Percentiles rank a stretch among this genome's conserved stretches.
phyloP scores from a whole-genome alignment of 2,888 invertebrate species.

The Balanococcus diminutus region DNA sequence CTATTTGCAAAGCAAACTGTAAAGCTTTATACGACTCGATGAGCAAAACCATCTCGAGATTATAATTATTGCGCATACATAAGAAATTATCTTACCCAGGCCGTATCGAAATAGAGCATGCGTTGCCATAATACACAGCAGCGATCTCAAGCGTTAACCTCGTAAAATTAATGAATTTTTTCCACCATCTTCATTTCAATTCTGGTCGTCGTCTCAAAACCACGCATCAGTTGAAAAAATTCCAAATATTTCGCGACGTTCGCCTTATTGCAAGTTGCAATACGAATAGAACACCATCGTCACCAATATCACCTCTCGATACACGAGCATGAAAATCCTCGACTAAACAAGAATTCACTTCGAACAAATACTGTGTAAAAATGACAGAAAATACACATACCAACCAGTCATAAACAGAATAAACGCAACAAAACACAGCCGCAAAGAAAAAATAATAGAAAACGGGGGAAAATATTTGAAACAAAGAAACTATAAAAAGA shows the following conservation, averaged over 20 bases:
- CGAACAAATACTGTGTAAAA: conserved; percentile 20
- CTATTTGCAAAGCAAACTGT: background rate
- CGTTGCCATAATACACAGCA: background rate
- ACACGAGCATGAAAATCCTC: background rate
- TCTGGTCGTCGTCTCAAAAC: background rate
- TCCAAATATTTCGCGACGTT: too few species aligned
- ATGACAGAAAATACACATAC: conserved; percentile 9
- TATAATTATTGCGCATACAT: background rate
- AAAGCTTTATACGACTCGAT: background rate
- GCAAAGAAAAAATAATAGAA: conserved; percentile 40
- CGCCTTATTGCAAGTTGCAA: background rate
- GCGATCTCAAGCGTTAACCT: conserved; percentile 4
- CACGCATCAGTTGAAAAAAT: too few species aligned
- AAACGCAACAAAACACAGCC: conserved; percentile 38
- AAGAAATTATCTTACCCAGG: background rate
- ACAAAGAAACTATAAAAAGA: conserved; percentile 54
- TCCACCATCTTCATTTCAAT: background rate
- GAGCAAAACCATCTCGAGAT: too few species aligned
- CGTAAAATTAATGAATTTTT: conserved; percentile 14
- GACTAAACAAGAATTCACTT: background rate
- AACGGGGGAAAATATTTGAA: conserved; percentile 53
- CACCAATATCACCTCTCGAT: background rate
- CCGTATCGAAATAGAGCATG: background rate
- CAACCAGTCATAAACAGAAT: conserved; percentile 16
- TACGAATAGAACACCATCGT: background rate